Percentiles rank a stretch among this genome's conserved stretches.
phyloP scores from a whole-genome alignment of 2,797 vertebrate species.

The Paratrypauchen microcephalus region DNA sequence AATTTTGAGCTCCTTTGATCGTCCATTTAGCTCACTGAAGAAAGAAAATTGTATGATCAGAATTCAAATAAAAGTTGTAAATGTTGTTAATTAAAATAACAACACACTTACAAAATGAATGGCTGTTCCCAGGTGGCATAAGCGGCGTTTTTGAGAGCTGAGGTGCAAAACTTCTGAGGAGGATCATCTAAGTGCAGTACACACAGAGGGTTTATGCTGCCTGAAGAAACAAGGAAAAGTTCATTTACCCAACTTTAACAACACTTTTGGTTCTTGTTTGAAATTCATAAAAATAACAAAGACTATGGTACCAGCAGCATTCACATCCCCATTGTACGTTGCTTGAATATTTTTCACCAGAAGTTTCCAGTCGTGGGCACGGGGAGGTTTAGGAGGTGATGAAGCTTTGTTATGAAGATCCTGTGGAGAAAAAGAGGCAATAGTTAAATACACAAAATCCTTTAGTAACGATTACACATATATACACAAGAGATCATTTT shows the following conservation, averaged over 20 bases:
- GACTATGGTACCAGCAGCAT: conserved; percentile 80
- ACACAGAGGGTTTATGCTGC: conserved; percentile 78
- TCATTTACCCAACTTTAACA: neutral
- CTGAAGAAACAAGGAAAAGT: conserved; percentile 60
- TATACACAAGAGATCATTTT: neutral
- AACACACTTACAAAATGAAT: conserved; percentile 87
- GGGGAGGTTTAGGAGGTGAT: conserved; percentile 92
- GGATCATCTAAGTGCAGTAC: conserved; percentile 86
- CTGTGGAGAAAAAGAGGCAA: conserved; percentile 53
- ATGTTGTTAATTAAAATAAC: neutral
- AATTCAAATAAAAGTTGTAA: neutral
- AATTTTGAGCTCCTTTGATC: conserved; percentile 87
- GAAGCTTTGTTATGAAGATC: conserved; percentile 65
- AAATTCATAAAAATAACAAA: neutral
- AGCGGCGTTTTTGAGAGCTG: conserved; percentile 73
- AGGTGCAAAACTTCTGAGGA: conserved; percentile 84
- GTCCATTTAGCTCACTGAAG: conserved; percentile 87
- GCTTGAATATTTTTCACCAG: conserved; percentile 87
- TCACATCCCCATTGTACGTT: conserved; percentile 63
- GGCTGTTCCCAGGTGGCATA: conserved; percentile 89
- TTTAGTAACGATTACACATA: neutral
- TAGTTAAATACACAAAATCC: neutral
- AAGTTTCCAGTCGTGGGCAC: conserved; percentile 91
- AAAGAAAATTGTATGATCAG: conserved; percentile 6
- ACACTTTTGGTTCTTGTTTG: neutral